Conservation (phyloP, 2,888 invertebrate genomes). For the Lasioglossum oenotherae region DNA sequence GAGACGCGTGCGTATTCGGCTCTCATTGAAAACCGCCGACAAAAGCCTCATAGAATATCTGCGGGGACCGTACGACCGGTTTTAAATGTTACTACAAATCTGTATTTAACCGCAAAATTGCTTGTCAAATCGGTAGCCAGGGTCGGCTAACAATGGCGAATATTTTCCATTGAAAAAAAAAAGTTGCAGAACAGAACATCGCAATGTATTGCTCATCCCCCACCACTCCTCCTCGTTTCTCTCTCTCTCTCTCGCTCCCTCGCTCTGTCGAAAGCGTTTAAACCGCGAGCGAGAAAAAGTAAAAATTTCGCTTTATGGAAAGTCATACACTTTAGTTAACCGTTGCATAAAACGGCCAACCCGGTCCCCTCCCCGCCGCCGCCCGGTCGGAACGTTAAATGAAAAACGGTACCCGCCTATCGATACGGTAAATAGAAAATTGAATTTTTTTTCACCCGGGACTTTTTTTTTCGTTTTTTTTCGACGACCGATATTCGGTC, state of each 20-base stretch:
- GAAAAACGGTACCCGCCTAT: conserved; percentile 30
- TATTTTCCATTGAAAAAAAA: conserved; percentile 19
- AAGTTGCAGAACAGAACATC: conserved; percentile 30
- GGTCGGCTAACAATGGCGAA: conserved; percentile 11
- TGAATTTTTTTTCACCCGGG: conserved; percentile 15
- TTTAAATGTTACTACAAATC: conserved; percentile 37
- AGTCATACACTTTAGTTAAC: conserved; percentile 47
- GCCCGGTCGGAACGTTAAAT: conserved; percentile 21
- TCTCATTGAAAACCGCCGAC: conserved; percentile 21
- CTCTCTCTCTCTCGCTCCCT: not conserved
- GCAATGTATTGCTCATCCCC: not conserved
- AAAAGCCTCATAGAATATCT: conserved; percentile 10
- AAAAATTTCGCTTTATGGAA: conserved; percentile 45
- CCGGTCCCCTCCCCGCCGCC: not conserved
- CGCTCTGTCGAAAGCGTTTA: conserved; percentile 4
- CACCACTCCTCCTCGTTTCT: accelerated
- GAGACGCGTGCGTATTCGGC: conserved; percentile 1
- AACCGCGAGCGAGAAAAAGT: conserved; percentile 32
- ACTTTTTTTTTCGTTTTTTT: not conserved
- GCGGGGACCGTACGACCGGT: not conserved
- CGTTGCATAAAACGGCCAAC: conserved; percentile 41
- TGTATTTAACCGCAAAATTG: conserved; percentile 44
- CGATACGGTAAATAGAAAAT: conserved; percentile 33
- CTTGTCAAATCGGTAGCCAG: conserved; percentile 30
- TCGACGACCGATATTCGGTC: not conserved